Evolutionary conservation across 2,797 vertebrate genomes (phyloP).

Genomic region (Pseudomugil tenellus): DNA sequence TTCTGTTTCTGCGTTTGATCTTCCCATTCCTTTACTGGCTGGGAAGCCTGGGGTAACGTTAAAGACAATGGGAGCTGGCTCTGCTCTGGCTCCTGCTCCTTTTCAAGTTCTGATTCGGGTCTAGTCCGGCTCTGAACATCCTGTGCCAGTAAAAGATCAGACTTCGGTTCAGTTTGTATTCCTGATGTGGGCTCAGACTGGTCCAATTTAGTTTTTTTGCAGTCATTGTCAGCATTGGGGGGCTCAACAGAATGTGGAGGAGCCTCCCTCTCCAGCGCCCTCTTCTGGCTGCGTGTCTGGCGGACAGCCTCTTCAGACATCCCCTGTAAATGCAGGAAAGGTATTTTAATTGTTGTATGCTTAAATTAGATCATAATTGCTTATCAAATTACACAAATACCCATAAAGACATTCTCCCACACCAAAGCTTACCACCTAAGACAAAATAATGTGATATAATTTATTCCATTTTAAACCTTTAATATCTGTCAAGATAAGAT

Average conservation of each 20-base stretch:
- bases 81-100: conserved; percentile 43
- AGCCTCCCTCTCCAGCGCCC: conserved; percentile 88
- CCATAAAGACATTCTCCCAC: background rate
- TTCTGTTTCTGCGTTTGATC: conserved; percentile 43
- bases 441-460: background rate
- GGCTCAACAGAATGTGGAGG: conserved; percentile 79
- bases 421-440: background rate
- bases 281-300: conserved; percentile 95
- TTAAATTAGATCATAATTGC: background rate
- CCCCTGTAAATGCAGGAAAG: conserved; percentile 61
- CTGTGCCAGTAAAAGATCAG: conserved; percentile 32
- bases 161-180: conserved; percentile 30
- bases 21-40: conserved; percentile 46
- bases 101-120: conserved; percentile 30
- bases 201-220: conserved; percentile 90
- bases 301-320: conserved; percentile 95
- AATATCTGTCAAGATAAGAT: background rate
- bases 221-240: conserved; percentile 81
- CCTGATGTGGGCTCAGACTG: conserved; percentile 57
- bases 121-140: conserved; percentile 38
- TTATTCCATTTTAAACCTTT: background rate
- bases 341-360: conserved; percentile 3
- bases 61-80: conserved; percentile 37
- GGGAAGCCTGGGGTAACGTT: conserved; percentile 50
- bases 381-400: background rate